Base-by-base conservation (phyloP, 2,113 vertebrate species). In the Carassius auratus region DNA sequence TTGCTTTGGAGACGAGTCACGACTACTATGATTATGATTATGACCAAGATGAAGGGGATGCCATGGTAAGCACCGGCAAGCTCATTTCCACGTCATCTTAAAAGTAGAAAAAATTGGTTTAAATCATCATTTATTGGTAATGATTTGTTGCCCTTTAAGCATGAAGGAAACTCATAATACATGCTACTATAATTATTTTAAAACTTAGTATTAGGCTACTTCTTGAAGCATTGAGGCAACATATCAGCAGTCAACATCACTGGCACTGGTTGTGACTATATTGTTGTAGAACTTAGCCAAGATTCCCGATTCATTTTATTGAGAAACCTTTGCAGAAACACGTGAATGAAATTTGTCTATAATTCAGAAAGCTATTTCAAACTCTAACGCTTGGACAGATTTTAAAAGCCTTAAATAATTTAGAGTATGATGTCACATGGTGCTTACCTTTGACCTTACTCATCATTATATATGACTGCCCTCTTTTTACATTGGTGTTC, bases 21-120 rank as follows among this genome's bases (percentile, higher is more conserved):
- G 91, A 94, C 84, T 91, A 93, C 79, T 87, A 93, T 86, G 92
- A 94, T 55, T 87, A 93, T 86, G 92, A 94, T 50, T 87, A 93
- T 87, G 92, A 91, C 64, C 93, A 89, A 86, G 93, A 93, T 85
- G 89, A 92, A 89, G 89, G 77, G 88, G 91, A 93, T 89, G 90
- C 90, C 78, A 91, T 90, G 94, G 94, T 95, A 84, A 88, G 94
- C 92, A 69, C 38, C 38, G n/a, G 50, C 48, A 62, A n/a, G 19
- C 21, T 62, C 19, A 36, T 61, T 52, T 76, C 52, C 8, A 30
- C 4, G 14, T 76, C n/a, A 15, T 50, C 7, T 76, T 55, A 10
- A 21, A 42, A 10, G 48, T 19, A 55, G 15, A 33, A 2, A 2
- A 66, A 10, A 33, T 14, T 33, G 23, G 15, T 81, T 21, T 50